Evolutionary conservation across 2,888 invertebrate genomes (phyloP).

Genomic region (Argynnis bischoffii): DNA sequence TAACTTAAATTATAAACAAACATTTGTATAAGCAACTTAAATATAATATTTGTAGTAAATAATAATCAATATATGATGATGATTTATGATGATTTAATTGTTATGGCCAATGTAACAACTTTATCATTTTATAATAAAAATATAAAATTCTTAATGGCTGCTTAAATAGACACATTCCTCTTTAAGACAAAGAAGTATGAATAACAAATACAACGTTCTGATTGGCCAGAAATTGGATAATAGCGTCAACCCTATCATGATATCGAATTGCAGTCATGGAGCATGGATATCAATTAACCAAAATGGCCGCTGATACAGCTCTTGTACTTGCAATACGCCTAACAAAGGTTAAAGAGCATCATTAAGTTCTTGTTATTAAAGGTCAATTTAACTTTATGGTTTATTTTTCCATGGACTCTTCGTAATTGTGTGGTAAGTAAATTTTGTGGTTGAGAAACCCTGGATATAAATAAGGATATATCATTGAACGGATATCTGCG

Average conservation of each 20-base stretch:
- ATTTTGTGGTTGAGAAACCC: conserved; percentile 28
- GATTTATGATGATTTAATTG: too few relatives aligned
- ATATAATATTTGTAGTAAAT: too few relatives aligned
- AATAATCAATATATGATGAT: too few relatives aligned
- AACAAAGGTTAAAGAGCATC: conserved; percentile 7
- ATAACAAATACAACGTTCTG: conserved; percentile 40
- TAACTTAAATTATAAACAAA: too few relatives aligned
- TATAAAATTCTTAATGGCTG: background rate
- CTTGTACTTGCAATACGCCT: conserved; percentile 19
- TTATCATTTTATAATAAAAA: too few relatives aligned
- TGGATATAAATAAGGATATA: conserved; percentile 30
- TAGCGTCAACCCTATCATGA: conserved; percentile 50
- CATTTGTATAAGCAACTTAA: too few relatives aligned
- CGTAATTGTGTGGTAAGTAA: conserved; percentile 8
- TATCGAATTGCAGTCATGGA: conserved; percentile 54
- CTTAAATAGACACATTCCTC: background rate
- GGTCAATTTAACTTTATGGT: conserved; percentile 27
- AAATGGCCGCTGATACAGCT: conserved; percentile 49
- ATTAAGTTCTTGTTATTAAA: conserved; percentile 29
- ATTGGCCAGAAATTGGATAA: conserved; percentile 49
- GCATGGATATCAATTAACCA: conserved; percentile 53
- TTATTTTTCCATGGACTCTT: conserved; percentile 17
- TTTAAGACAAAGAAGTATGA: conserved; percentile 20
- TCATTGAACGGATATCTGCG: conserved; percentile 35
- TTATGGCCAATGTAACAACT: too few relatives aligned